A percentile compares a stretch with the other conserved stretches of the same genome.
Evolutionary conservation across 2,113 vertebrate genomes (phyloP).

Genomic region (Odobenus rosmarus): DNA sequence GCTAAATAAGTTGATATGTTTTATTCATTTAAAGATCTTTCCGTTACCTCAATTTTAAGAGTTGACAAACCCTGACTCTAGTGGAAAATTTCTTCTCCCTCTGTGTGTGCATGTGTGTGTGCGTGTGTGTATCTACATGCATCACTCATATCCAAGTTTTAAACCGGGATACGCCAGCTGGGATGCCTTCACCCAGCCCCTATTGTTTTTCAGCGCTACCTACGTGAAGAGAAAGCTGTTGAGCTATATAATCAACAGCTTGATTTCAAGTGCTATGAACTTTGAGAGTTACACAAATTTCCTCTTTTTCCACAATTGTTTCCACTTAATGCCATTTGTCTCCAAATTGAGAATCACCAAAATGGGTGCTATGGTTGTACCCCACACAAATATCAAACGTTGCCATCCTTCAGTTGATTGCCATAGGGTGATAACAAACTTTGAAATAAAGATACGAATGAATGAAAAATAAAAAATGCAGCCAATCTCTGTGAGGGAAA

Average conservation of each 20-base stretch:
- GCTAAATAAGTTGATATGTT: not conserved
- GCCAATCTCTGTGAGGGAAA: not conserved
- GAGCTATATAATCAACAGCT: not conserved
- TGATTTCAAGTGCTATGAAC: not conserved
- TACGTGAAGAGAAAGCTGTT: not conserved
- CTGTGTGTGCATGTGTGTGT: not conserved
- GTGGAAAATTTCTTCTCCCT: not conserved
- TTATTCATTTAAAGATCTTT: not conserved
- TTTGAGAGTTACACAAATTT: not conserved
- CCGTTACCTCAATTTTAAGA: not conserved
- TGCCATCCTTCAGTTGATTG: not conserved
- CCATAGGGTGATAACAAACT: not conserved
- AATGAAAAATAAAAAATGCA: not conserved
- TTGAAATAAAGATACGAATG: not conserved
- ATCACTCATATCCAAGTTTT: not conserved
- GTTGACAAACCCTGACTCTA: not conserved
- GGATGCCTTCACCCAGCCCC: not conserved
- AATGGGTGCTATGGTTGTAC: no score
- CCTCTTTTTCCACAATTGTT: not conserved
- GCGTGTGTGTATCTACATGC: rapidly evolving
- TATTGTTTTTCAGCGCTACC: not conserved
- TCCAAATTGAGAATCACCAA: not conserved
- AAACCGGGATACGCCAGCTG: rapidly evolving
- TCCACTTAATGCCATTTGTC: not conserved
- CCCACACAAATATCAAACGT: not conserved